These are phyloP conservation scores for Thera obeliscata DNA, from an alignment of 2,888 invertebrate species.

Conservation along the genomic window DNA sequence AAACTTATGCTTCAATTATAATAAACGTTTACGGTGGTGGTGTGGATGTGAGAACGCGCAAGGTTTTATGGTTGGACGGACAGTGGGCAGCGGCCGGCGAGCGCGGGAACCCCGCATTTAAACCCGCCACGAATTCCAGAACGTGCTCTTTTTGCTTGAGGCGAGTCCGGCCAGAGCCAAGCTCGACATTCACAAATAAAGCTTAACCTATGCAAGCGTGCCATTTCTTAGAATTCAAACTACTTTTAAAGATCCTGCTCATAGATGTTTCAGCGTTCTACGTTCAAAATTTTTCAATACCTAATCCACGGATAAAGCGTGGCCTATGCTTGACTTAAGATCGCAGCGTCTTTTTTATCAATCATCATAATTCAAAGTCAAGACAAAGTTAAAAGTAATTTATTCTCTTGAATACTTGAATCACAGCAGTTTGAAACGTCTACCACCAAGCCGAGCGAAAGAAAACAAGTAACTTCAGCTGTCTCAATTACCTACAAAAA, in stretches of 20 bases:
- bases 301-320: no score
- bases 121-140: slow-evolving; percentile 61
- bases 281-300: no score
- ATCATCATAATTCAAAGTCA: no score
- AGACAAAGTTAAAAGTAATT: no score
- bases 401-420: no score
- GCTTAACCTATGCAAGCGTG: slow-evolving; percentile 16
- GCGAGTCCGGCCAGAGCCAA: slow-evolving; percentile 18
- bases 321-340: no score
- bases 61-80: slow-evolving; percentile 66
- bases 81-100: slow-evolving; percentile 39
- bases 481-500: no score
- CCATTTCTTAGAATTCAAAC: not conserved
- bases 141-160: slow-evolving; percentile 67
- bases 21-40: slow-evolving; percentile 73
- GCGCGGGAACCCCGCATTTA: slow-evolving; percentile 60
- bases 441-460: no score
- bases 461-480: no score
- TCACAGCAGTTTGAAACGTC: no score
- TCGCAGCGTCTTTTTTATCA: no score
- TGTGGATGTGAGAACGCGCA: slow-evolving; percentile 72
- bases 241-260: not conserved
- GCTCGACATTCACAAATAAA: slow-evolving; percentile 24
- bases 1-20: slow-evolving; percentile 80
- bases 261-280: not conserved